Evolutionary conservation across 2,797 vertebrate genomes (phyloP).

Genomic region (Scleropages formosus): DNA sequence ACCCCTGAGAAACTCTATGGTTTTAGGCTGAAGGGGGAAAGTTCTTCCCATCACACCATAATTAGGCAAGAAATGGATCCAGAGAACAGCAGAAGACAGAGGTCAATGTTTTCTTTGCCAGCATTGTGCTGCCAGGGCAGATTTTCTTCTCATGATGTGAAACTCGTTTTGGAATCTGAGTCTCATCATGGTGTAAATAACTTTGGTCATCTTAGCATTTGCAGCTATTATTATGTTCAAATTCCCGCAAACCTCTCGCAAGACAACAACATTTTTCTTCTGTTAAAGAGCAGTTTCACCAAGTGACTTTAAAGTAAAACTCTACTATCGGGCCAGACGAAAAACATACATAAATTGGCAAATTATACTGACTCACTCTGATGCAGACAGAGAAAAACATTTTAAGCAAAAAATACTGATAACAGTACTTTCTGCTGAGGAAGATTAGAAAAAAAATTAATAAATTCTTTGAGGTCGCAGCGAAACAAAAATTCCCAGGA

Average conservation of each 20-base stretch:
- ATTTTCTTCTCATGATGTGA: slow-evolving; percentile 17
- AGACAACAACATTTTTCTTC: not conserved
- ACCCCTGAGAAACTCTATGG: not conserved
- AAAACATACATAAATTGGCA: not conserved
- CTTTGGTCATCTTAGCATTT: slow-evolving; percentile 5
- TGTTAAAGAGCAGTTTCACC: not conserved
- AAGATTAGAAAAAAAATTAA: slow-evolving; percentile 1
- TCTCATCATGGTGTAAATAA: slow-evolving; percentile 13
- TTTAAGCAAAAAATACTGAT: no score
- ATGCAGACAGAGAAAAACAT: slow-evolving; percentile 10
- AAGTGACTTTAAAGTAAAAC: not conserved
- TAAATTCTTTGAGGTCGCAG: not conserved
- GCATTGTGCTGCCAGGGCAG: no score
- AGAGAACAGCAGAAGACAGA: not conserved
- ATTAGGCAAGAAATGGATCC: slow-evolving; percentile 1
- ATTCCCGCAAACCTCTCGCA: slow-evolving; percentile 4
- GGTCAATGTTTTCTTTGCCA: not conserved
- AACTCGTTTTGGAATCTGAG: slow-evolving; percentile 10
- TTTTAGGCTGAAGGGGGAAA: not conserved
- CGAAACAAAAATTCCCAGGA: not conserved
- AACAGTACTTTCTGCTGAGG: not conserved
- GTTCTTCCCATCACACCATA: not conserved
- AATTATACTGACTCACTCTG: not conserved
- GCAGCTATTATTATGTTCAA: slow-evolving; percentile 8
- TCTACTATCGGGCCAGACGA: not conserved